phyloP scores from a whole-genome alignment of 2,113 vertebrate genomes.

The Tretioscincus oriximinensis region DNA sequence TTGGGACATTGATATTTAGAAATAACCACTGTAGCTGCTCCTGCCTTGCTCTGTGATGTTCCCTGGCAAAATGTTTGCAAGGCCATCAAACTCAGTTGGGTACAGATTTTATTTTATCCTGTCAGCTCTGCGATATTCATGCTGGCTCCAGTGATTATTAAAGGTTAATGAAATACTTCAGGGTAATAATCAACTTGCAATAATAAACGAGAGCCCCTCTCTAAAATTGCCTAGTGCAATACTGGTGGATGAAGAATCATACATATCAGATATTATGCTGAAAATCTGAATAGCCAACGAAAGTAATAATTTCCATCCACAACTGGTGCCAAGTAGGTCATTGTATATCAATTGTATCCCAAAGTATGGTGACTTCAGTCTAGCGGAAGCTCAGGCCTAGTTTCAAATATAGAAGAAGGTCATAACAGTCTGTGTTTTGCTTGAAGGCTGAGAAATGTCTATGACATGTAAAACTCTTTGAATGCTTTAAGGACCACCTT shows the following conservation, averaged over 20 bases:
- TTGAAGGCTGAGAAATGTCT: too few species aligned
- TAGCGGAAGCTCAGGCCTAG: neutral
- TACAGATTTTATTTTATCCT: neutral
- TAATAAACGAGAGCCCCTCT: rapidly evolving
- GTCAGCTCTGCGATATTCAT: neutral
- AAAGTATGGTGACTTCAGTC: neutral
- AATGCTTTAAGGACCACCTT: neutral
- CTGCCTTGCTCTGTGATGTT: neutral
- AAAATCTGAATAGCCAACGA: neutral
- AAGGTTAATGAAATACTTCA: neutral
- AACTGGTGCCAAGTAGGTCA: neutral
- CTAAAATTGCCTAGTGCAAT: neutral
- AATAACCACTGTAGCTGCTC: neutral
- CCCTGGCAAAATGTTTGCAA: neutral
- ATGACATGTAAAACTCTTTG: neutral
- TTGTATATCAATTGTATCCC: neutral
- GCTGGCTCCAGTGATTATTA: neutral
- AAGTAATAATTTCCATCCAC: neutral
- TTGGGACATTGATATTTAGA: neutral
- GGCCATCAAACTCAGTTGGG: neutral
- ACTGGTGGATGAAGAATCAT: neutral
- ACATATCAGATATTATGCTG: neutral
- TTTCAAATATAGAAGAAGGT: neutral
- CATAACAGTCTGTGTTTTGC: too few species aligned
- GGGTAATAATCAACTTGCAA: neutral